Base-by-base conservation (phyloP, 2,797 vertebrate genomes). In the Sebastes umbrosus region DNA sequence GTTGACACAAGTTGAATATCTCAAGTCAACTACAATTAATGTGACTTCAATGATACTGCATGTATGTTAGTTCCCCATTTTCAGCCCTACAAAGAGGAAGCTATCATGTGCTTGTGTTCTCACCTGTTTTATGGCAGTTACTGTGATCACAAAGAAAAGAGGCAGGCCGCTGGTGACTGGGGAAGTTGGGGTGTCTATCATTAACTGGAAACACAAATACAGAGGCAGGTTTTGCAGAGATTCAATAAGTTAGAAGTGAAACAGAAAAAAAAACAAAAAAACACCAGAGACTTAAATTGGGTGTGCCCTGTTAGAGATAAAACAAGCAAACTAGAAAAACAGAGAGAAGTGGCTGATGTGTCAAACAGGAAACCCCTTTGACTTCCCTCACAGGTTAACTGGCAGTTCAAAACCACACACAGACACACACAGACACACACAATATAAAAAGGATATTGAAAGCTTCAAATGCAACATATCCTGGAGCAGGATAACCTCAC, bases 81-180 rank as follows among this genome's bases (percentile, higher is more conserved):
- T 75, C 2, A 24, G 55, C 7, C 1, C 11, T 6, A 31, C 11
- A 58, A 74, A 77, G 63, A 78, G 83, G 90, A 92, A 92, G 83
- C 54, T 0, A 4, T 2, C 1, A 1, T 36, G 66, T 24, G 22
- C 4, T 64, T 69, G 5, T 75, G 57, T 60, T 83, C 96, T 94
- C 95, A 99, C 99, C 98, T 99, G 99, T 94, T 99, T 99, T 88
- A 99, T 99, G 91, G 99, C 98, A 10, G 98, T 99, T 88, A 99
- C 97, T 80, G 97, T 98, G 93, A 99, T 99, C 91, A 99, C 99
- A 94, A 99, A 99, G 94, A 99, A 99, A 75, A 99, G 97, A 69
- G 99, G 99, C 94, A 99, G 97, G 88, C 99, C 99, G 74, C 99
- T 99, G 90, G 99, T 99, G 92, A 99, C 94, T 73, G 99, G 99